Evolutionary conservation across 2,113 vertebrate genomes (phyloP).

Genomic region (Paramisgurnus dabryanus): DNA sequence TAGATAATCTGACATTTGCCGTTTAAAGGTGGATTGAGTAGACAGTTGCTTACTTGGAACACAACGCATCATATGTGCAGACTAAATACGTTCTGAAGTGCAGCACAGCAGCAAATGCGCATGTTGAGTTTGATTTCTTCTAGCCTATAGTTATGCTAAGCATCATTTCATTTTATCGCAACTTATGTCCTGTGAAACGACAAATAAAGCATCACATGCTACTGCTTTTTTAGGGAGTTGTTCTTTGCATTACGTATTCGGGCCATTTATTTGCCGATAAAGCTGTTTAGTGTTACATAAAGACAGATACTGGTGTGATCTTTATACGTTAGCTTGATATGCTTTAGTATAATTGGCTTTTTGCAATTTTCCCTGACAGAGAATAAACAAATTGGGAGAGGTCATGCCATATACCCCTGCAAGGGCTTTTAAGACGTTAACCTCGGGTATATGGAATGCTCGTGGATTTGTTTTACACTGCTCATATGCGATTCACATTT

Average conservation of each 20-base stretch:
- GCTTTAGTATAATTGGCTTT: no score
- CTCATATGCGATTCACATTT: no score
- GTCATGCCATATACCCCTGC: no score
- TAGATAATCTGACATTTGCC: constrained; percentile 55
- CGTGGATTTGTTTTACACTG: no score
- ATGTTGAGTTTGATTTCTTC: background rate
- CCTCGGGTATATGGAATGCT: no score
- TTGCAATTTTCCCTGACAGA: no score
- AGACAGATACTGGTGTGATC: background rate
- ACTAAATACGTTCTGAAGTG: background rate
- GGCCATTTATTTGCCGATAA: constrained; percentile 15
- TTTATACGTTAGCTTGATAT: background rate
- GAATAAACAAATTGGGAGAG: no score
- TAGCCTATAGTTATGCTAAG: background rate
- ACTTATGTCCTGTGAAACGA: background rate
- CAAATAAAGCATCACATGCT: constrained; percentile 5
- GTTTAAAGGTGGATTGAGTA: constrained; percentile 43
- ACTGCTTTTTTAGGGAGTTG: background rate
- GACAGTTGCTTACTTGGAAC: constrained; percentile 27
- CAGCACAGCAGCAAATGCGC: background rate
- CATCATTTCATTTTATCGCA: background rate
- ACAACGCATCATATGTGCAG: constrained; percentile 2
- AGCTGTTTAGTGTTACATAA: background rate
- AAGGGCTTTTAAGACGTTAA: no score
- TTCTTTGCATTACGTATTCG: background rate